phyloP scores from a whole-genome alignment of 2,113 vertebrate genomes.

The Triplophysa rosa region DNA sequence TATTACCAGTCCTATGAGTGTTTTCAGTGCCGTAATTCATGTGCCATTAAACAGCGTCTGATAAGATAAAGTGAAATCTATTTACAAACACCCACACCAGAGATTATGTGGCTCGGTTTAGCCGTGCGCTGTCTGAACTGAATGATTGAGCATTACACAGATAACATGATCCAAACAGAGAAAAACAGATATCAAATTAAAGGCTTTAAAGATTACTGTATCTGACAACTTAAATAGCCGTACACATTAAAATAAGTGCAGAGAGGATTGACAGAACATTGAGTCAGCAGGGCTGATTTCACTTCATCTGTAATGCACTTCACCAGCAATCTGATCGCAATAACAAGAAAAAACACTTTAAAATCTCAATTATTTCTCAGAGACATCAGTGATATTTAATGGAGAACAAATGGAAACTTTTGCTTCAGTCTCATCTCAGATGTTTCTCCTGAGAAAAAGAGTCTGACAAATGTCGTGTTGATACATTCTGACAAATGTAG shows the following conservation, averaged over 20 bases:
- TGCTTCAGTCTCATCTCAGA: no score
- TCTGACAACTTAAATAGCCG: slow-evolving; percentile 4
- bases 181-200: neutral
- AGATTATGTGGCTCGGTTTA: neutral
- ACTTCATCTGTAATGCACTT: neutral
- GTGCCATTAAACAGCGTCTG: neutral
- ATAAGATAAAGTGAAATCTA: slow-evolving; percentile 26
- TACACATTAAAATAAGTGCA: neutral
- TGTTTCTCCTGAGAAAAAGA: no score
- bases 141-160: neutral
- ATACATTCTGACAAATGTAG: no score
- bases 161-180: neutral
- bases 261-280: neutral
- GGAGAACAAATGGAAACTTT: no score
- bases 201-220: neutral
- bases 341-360: no score
- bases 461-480: no score
- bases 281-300: neutral
- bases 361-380: no score
- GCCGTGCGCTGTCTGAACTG: neutral
- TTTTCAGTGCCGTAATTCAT: neutral
- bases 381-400: no score
- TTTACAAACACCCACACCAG: slow-evolving; percentile 9
- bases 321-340: neutral
- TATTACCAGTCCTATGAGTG: no score